phyloP scores from a whole-genome alignment of 2,888 invertebrate species.

The Cantharis rustica region DNA sequence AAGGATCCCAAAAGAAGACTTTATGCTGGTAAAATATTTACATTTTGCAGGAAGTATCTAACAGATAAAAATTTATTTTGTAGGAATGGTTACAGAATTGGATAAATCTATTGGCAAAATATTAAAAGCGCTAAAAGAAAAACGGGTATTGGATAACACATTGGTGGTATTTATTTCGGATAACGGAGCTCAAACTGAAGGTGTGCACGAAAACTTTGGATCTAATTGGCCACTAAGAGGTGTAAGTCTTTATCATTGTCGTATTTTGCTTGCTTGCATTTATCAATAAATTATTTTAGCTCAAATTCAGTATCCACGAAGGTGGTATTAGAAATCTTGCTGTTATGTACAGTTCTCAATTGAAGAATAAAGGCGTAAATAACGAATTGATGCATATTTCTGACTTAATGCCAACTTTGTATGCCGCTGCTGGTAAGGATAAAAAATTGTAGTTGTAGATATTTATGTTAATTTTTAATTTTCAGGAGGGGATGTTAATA shows the following conservation, averaged over 20 bases:
- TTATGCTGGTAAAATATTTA: constrained; percentile 67
- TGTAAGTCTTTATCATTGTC: constrained; percentile 56
- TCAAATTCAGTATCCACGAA: constrained; percentile 80
- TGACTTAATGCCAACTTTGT: constrained; percentile 80
- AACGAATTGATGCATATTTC: constrained; percentile 73
- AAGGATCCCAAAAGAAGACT: constrained; percentile 66
- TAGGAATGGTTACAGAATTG: neutral
- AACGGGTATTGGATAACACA: constrained; percentile 76
- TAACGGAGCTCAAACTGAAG: constrained; percentile 82
- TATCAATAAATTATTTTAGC: constrained; percentile 46
- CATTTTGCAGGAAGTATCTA: neutral
- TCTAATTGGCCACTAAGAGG: constrained; percentile 83
- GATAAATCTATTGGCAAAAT: constrained; percentile 85
- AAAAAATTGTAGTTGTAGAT: too few relatives aligned
- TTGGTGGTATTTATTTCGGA: constrained; percentile 86
- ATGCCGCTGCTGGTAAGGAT: constrained; percentile 30
- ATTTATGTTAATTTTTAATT: too few relatives aligned
- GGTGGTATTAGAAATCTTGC: constrained; percentile 79
- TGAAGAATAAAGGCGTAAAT: constrained; percentile 59
- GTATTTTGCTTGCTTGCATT: neutral
- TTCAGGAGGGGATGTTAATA: constrained; percentile 51
- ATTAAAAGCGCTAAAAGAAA: constrained; percentile 67
- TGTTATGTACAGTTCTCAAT: constrained; percentile 71
- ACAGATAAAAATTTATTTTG: neutral
- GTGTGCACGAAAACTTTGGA: constrained; percentile 71